phyloP scores from a whole-genome alignment of 2,113 vertebrate species.

The Nanger granti region DNA sequence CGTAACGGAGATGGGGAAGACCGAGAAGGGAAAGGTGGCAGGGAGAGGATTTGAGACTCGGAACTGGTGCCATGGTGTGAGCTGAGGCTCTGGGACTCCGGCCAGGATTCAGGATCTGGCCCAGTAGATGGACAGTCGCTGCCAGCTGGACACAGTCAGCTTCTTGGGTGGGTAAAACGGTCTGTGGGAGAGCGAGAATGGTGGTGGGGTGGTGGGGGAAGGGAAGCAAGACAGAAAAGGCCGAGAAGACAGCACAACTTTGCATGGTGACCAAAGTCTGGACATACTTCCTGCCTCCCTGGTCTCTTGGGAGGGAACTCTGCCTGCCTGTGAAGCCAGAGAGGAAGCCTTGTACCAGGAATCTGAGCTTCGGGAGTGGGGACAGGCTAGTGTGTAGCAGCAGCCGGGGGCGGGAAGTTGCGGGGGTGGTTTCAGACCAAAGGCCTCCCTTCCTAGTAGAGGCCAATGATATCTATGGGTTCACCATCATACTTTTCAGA shows the following conservation, averaged over 20 bases:
- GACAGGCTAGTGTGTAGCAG: neutral
- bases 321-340: neutral
- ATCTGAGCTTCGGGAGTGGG: neutral
- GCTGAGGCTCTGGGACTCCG: conserved; percentile 42
- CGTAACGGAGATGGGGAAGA: neutral
- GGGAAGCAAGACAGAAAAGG: conserved; percentile 31
- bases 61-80: conserved; percentile 32
- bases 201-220: neutral
- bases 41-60: neutral
- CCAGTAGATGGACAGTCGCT: neutral
- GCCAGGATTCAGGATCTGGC: conserved; percentile 61
- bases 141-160: conserved; percentile 59
- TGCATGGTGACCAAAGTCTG: neutral
- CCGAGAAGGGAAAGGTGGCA: neutral
- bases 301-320: neutral
- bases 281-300: neutral
- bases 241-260: neutral
- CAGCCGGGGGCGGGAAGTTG: rapidly evolving
- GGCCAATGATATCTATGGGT: conserved; percentile 42
- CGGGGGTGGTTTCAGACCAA: neutral
- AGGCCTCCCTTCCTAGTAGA: neutral
- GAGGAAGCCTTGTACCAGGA: neutral
- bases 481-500: conserved; percentile 36
- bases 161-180: conserved; percentile 62
- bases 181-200: neutral